A percentile compares a stretch with the other conserved stretches of the same genome.
Evolutionary conservation across 2,888 invertebrate species (phyloP).

Genomic region (Polietes domitor): DNA sequence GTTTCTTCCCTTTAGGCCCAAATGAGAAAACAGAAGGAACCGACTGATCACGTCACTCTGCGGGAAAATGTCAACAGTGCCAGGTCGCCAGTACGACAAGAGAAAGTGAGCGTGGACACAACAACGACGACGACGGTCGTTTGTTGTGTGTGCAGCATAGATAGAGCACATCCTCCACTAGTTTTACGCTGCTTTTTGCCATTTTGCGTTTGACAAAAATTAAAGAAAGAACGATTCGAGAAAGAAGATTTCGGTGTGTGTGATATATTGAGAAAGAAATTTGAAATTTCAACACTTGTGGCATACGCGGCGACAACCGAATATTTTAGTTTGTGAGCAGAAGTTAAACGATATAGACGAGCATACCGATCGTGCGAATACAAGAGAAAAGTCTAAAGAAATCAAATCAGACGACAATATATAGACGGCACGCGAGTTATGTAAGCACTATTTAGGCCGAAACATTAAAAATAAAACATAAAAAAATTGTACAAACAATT

Average conservation of each 20-base stretch:
- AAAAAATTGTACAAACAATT: slow-evolving; percentile 10
- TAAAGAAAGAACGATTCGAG: slow-evolving; percentile 5
- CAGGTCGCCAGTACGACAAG: neutral
- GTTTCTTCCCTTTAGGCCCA: neutral
- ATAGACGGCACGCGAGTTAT: slow-evolving; percentile 67
- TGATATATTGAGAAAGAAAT: slow-evolving; percentile 36
- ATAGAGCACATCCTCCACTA: neutral
- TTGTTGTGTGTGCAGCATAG: neutral
- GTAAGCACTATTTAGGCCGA: slow-evolving; percentile 66
- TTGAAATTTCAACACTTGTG: slow-evolving; percentile 50
- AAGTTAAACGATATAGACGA: slow-evolving; percentile 76
- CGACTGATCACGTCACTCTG: neutral
- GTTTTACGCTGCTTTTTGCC: neutral
- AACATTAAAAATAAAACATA: slow-evolving; percentile 39
- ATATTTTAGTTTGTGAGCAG: slow-evolving; percentile 76
- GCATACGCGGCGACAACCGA: slow-evolving; percentile 50
- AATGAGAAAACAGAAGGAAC: neutral
- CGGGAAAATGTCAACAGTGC: slow-evolving; percentile 19
- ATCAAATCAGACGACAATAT: slow-evolving; percentile 50
- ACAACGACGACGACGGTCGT: no score
- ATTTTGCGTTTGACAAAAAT: slow-evolving; percentile 43
- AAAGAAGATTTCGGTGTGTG: slow-evolving; percentile 59
- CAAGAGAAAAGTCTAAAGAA: slow-evolving; percentile 29
- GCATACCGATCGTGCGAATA: slow-evolving; percentile 42
- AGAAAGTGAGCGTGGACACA: neutral